Evolutionary conservation across 1,140 invertebrate genomes (phyloP), one percentile per base, ranked within the genome.

Genomic region (Papilio glaucus): DNA sequence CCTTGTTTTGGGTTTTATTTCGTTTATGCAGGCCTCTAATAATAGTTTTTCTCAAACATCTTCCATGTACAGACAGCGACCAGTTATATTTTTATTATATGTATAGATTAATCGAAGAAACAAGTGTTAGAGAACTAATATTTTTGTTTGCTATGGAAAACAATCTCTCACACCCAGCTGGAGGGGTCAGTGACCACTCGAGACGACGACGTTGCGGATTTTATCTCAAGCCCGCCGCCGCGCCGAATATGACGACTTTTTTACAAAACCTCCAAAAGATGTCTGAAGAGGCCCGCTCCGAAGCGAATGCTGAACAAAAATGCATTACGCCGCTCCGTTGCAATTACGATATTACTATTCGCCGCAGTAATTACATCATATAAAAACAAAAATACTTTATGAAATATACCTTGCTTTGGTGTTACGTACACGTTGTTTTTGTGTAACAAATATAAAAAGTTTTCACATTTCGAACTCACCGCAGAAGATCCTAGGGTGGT

Each of bases 201-300:
- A 86, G 77, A 79, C 76, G 65, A 73, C 33, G 68, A 75, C 63
- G 70, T 79, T 73, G 70, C 82, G 80, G 81, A 82, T 83, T 77
- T 75, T 82, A 82, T 82, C 83, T 80, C 75, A 81, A 79, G 77
- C 49, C 63, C 73, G 73, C 63, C 73, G 73, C n/a, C 76, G 72
- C 62, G 57, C 72, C 78, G 81, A 78, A 81, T 82, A 79, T 80
- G 80, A 84, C 75, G 80, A 79, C 77, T 84, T 86, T 86, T 57
- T 85, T 85, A 77, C 78, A 77, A 81, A 85, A 83, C 69, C 77
- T 75, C 78, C 79, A 68, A 87, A 85, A 77, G 77, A 79, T 77
- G 83, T 85, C 81, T 87, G 83, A 84, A 87, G 85, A 79, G 80
- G 77, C 13, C 21, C 49, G 75, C 80, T 70, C 71, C 71, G 73